Conservation (phyloP, 1,140 invertebrate genomes). For the Nasonia giraulti region DNA sequence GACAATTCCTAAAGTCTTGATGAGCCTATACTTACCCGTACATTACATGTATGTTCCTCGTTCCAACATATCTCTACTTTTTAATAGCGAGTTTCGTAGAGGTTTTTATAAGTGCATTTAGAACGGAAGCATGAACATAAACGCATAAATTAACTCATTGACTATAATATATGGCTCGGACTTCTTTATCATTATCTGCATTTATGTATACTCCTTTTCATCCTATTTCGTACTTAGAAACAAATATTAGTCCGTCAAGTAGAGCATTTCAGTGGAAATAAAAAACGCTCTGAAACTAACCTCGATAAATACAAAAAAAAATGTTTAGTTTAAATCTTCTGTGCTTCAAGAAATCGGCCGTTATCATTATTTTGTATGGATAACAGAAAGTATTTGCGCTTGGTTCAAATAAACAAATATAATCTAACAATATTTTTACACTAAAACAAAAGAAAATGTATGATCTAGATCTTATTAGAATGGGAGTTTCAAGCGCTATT, state of each 20-base stretch:
- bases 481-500: neutral
- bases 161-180: conserved; percentile 27
- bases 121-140: conserved; percentile 23
- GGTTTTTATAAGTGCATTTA: conserved; percentile 43
- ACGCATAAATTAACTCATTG: conserved; percentile 31
- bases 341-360: conserved; percentile 47
- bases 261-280: conserved; percentile 21
- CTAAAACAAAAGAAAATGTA: neutral
- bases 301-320: conserved; percentile 27
- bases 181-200: conserved; percentile 45
- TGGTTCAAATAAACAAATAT: neutral
- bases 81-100: conserved; percentile 16
- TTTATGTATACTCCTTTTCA: conserved; percentile 37
- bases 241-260: conserved; percentile 25
- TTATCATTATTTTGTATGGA: conserved; percentile 19
- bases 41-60: conserved; percentile 15
- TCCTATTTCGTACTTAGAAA: conserved; percentile 27
- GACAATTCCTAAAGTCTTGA: conserved; percentile 47
- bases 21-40: neutral
- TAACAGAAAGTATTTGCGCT: neutral
- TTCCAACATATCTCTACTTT: conserved; percentile 19
- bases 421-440: neutral
- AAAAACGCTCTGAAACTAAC: neutral
- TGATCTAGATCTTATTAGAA: neutral
- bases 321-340: conserved; percentile 8